Percentiles rank a stretch among this genome's conserved stretches.
These are phyloP conservation scores for Ichneumon xanthorius DNA, from an alignment of 2,888 invertebrate genomes.

Conservation along the genomic window DNA sequence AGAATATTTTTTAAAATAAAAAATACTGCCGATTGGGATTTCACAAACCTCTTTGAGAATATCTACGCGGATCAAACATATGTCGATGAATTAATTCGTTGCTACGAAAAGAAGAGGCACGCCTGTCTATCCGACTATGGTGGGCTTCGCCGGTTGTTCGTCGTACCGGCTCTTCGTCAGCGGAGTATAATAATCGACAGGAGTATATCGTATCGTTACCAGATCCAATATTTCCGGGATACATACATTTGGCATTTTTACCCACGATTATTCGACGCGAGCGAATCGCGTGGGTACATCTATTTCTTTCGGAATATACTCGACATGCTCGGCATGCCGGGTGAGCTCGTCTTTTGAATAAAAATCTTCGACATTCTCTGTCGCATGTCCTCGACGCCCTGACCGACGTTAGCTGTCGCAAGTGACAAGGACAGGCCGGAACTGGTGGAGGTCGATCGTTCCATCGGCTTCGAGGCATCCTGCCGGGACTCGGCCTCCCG, in stretches of 20 bases:
- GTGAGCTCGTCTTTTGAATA: constrained; percentile 82
- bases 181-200: neutral
- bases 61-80: neutral
- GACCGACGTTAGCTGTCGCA: constrained; percentile 84
- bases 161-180: constrained; percentile 37
- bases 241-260: constrained; percentile 3
- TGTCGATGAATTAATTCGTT: neutral
- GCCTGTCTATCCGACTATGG: neutral
- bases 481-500: constrained; percentile 86
- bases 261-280: neutral
- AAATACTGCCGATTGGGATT: constrained; percentile 18
- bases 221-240: constrained; percentile 7
- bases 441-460: constrained; percentile 80
- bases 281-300: neutral
- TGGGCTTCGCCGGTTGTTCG: constrained; percentile 50
- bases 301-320: constrained; percentile 83
- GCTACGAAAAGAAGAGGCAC: constrained; percentile 1
- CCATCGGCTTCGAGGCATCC: constrained; percentile 81
- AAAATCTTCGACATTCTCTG: constrained; percentile 88
- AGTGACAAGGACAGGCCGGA: constrained; percentile 82
- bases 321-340: constrained; percentile 77
- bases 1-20: neutral
- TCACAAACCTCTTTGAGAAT: neutral
- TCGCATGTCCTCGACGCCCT: constrained; percentile 87
- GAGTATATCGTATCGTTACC: neutral